These are phyloP conservation scores for Nesoenas mayeri DNA, from an alignment of 2,113 vertebrate genomes.

Conservation along the genomic window DNA sequence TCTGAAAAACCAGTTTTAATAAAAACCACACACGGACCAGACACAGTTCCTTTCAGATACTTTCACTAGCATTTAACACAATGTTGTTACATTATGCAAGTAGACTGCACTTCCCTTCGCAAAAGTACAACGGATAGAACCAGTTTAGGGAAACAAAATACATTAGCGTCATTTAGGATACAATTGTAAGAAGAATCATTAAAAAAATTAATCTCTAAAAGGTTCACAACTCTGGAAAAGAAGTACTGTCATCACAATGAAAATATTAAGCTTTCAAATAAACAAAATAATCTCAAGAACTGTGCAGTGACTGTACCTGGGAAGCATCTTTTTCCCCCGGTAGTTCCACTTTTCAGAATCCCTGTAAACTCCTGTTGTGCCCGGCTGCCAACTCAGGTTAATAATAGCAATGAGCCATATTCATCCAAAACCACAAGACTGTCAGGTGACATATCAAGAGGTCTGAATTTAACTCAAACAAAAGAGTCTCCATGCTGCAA, in stretches of 20 bases:
- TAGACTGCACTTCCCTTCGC: not conserved
- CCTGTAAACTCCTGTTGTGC: conserved; percentile 71
- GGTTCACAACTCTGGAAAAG: not conserved
- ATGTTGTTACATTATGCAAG: not conserved
- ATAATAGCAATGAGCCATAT: conserved; percentile 92
- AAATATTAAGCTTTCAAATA: not conserved
- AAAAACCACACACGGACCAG: not conserved
- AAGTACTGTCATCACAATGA: not conserved
- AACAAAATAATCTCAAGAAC: conserved; percentile 14
- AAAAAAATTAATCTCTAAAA: not conserved
- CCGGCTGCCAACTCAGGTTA: conserved; percentile 81
- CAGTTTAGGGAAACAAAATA: not conserved
- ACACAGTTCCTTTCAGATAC: not conserved
- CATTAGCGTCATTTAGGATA: not conserved
- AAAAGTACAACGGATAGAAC: not conserved
- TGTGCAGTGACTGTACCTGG: conserved; percentile 74
- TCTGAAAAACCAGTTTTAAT: not conserved
- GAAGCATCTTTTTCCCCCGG: conserved; percentile 78
- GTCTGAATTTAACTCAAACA: conserved; percentile 78
- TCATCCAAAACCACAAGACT: conserved; percentile 93
- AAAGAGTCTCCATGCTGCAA: conserved; percentile 76
- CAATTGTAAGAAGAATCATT: not conserved
- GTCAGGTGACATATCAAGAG: conserved; percentile 88
- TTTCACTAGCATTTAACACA: not conserved
- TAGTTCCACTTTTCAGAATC: conserved; percentile 75